Evolutionary conservation across 2,797 vertebrate species (phyloP), one percentile per base, ranked within the genome.

Genomic region (Tapera naevia): DNA sequence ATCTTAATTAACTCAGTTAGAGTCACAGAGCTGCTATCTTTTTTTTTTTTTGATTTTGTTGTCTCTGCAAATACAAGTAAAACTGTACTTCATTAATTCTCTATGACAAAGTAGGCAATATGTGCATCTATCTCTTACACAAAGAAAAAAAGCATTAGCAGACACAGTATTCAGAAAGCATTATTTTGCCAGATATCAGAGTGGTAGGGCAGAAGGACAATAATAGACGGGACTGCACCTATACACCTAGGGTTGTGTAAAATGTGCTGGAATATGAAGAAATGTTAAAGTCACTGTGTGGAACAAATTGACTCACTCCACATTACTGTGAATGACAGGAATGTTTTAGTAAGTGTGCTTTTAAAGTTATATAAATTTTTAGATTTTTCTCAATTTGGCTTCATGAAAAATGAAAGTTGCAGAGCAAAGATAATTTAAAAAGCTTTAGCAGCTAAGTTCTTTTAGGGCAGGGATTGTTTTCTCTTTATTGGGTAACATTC

Each of bases 1-100:
- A 84, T 95, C 90, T 89, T 91, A 93, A 94, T 91, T 89, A 61
- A 93, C 81, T 92, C 27, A 33, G 41, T 28, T 80, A 25, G 35
- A 89, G 45, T 45, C 54, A 86, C 50, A 54, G 88, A 72, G 58
- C 75, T 95, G 57, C n/a, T 85, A 15, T 61, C 79, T 73, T n/a
- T n/a, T 73, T 73, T n/a, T n/a, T 73, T 61, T n/a, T 89, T 75
- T 91, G 79, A 83, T 71, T 87, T 85, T 83, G 30, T 78, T 86
- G 50, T 72, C 72, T 86, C 65, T 71, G 73, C 28, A 80, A 87
- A 74, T 27, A 86, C 27, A 83, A 89, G 76, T 46, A 58, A 73
- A 94, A 78, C 16, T 25, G 15, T 54, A 84, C 18, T 50, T 74
- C 15, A 9, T 1, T 67, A 33, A 60, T 54, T 69, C 27, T 87